Base-by-base conservation (phyloP, 2,888 invertebrate genomes). In the Andrena trimmerana region DNA sequence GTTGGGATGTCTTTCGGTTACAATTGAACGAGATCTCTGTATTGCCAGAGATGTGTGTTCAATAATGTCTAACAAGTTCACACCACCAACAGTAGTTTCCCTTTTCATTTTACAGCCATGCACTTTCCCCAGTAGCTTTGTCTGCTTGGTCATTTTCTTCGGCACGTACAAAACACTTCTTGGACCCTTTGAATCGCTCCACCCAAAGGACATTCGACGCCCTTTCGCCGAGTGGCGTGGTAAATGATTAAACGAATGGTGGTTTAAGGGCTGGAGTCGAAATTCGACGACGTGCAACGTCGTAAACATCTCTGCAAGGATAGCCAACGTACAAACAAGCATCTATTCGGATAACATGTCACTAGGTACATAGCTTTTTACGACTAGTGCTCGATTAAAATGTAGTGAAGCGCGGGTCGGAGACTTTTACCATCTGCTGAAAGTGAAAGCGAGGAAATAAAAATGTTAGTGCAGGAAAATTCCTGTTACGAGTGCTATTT, bases 191-290 rank as follows among this genome's bases (percentile, higher is more conserved):
- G 81, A 83, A 57, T 33, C 8, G 52, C 52, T 52, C 42, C 42
- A 42, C 42, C 42, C 4, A 42, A 16, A 42, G 16, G 16, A 42
- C 42, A 42, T 5, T 42, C 16, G 42, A 42, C 42, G 42, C 16
- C 42, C 42, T 42, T 42, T 42, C 16, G 16, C 16, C 16, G 42
- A 42, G 42, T 16, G 16, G 57, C 36, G 76, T 54, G 57, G 78
- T 85, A 78, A 86, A 87, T 87, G 81, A 87, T 87, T 86, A 87
- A 87, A 54, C 68, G 73, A 13, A 10, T 16, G 52, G 29, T 54
- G 80, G 78, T 75, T 79, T 62, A 59, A 50, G 75, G 63, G 79
- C 67, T 70, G 82, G 31, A 67, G 72, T 73, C 63, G 78, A 65
- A 83, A 87, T 84, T 80, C 78, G 80, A 78, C 77, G 71, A 42